phyloP scores from a whole-genome alignment of 2,888 invertebrate genomes.

The Drosophila anomelani region DNA sequence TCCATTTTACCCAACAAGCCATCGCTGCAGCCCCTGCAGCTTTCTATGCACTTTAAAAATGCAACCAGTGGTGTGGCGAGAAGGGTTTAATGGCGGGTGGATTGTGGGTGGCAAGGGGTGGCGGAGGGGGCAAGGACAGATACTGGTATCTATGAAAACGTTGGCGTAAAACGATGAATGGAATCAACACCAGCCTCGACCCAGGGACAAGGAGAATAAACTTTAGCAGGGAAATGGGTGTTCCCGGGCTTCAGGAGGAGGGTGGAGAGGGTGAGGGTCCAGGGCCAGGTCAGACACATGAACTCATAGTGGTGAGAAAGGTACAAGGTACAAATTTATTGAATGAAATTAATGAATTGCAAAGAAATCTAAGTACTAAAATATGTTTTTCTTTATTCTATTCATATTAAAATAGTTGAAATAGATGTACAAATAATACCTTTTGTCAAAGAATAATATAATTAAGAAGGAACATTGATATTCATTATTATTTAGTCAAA shows the following conservation, averaged over 20 bases:
- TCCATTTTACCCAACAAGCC: slow-evolving; percentile 18
- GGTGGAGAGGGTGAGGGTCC: neutral
- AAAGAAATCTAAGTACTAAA: too few relatives aligned
- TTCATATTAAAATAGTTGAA: too few relatives aligned
- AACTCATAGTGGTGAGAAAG: slow-evolving; percentile 11
- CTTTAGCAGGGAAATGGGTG: slow-evolving; percentile 11
- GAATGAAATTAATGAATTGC: neutral
- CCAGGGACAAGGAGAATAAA: slow-evolving; percentile 19
- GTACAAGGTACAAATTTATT: slow-evolving; percentile 1
- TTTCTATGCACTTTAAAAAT: slow-evolving; percentile 50
- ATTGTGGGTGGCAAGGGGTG: neutral
- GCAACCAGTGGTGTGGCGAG: slow-evolving; percentile 41
- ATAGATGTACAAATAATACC: too few relatives aligned
- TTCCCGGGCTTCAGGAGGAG: neutral
- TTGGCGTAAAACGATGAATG: slow-evolving; percentile 48
- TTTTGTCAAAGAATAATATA: too few relatives aligned
- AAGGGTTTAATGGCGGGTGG: neutral
- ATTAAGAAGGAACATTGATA: too few relatives aligned
- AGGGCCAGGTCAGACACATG: slow-evolving; percentile 23
- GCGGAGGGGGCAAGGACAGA: slow-evolving; percentile 20
- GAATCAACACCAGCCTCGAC: slow-evolving; percentile 51
- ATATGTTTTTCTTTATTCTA: too few relatives aligned
- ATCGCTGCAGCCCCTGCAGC: slow-evolving; percentile 47
- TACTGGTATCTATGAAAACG: slow-evolving; percentile 41
- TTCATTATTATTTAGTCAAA: too few relatives aligned